Conservation (phyloP, 2,888 invertebrate species). For the Mythimna loreyi region DNA sequence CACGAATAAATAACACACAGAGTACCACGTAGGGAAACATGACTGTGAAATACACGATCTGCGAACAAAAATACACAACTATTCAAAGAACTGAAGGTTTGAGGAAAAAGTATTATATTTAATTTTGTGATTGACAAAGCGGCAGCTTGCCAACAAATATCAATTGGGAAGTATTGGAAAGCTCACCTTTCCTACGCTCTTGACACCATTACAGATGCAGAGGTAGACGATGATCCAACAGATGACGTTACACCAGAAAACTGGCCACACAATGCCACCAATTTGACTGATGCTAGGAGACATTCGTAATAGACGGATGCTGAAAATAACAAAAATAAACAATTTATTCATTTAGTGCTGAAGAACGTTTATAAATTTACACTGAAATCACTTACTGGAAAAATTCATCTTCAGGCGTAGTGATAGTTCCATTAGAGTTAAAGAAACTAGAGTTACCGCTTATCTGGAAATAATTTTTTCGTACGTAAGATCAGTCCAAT, state of each 20-base stretch:
- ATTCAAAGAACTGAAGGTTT: slow-evolving; percentile 51
- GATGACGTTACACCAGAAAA: slow-evolving; percentile 93
- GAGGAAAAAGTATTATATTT: slow-evolving; percentile 56
- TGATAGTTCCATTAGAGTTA: slow-evolving; percentile 79
- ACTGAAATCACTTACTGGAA: slow-evolving; percentile 92
- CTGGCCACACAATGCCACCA: slow-evolving; percentile 95
- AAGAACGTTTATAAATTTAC: not conserved
- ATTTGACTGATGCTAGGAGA: slow-evolving; percentile 94
- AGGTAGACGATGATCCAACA: slow-evolving; percentile 96
- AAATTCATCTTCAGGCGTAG: slow-evolving; percentile 95
- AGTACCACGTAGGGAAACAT: slow-evolving; percentile 95
- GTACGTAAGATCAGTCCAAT: slow-evolving; percentile 26
- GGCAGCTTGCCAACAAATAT: slow-evolving; percentile 74
- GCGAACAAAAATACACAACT: slow-evolving; percentile 62
- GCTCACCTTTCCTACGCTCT: slow-evolving; percentile 95
- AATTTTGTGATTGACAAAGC: slow-evolving; percentile 67
- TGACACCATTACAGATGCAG: slow-evolving; percentile 96
- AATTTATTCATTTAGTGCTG: not conserved
- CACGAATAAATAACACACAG: slow-evolving; percentile 93
- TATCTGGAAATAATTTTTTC: slow-evolving; percentile 78
- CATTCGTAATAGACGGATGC: slow-evolving; percentile 94
- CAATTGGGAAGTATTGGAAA: slow-evolving; percentile 54
- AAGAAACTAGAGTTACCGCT: slow-evolving; percentile 79
- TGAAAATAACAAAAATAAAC: slow-evolving; percentile 78
- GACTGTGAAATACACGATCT: slow-evolving; percentile 96